Conservation (phyloP, 2,113 vertebrate genomes). For the Toxotes jaculatrix region DNA sequence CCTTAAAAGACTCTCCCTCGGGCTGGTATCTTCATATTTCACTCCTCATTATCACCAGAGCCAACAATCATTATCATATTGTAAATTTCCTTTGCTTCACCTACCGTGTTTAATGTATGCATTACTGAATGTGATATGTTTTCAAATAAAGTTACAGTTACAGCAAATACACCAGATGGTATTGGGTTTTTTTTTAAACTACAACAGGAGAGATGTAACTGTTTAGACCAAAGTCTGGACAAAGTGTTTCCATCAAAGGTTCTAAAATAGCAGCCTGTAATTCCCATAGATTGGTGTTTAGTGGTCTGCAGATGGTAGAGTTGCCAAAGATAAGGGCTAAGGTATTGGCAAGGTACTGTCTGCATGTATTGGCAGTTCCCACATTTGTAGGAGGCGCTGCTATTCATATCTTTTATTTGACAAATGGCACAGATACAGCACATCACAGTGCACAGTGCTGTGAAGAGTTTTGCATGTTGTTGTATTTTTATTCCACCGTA, state of each 20-base stretch:
- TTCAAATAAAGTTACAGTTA: not conserved
- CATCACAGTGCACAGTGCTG: not conserved
- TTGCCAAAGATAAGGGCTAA: slow-evolving; percentile 1
- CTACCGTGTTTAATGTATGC: not conserved
- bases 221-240: not conserved
- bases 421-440: slow-evolving; percentile 3
- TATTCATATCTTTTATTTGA: slow-evolving; percentile 19
- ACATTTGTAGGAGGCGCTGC: not conserved
- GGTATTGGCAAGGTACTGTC: not conserved
- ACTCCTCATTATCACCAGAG: not conserved
- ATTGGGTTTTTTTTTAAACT: not conserved
- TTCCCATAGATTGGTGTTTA: not conserved
- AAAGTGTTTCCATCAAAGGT: not conserved
- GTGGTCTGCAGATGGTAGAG: not conserved
- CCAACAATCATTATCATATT: not conserved
- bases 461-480: not conserved
- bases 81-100: not conserved
- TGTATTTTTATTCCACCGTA: not conserved
- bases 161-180: slow-evolving; percentile 12
- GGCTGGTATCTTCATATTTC: not conserved
- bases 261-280: slow-evolving; percentile 26
- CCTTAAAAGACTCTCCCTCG: not conserved
- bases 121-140: not conserved
- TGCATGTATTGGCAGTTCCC: slow-evolving; percentile 25
- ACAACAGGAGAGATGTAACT: not conserved